phyloP scores from a whole-genome alignment of 2,888 invertebrate species.

The Chromoteleia sp. region DNA sequence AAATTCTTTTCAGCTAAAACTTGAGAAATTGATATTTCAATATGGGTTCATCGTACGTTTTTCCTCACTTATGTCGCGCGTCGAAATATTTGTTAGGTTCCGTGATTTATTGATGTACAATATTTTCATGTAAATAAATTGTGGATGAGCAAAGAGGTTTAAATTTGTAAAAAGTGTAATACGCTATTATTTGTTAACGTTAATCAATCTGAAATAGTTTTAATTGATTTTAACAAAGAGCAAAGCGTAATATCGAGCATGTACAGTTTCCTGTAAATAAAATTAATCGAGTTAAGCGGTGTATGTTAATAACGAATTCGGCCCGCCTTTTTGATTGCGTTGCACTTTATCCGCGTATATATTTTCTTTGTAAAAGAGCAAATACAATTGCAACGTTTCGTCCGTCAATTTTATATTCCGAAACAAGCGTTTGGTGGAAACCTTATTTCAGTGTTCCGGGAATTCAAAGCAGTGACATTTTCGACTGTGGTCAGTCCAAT shows the following conservation, averaged over 20 bases:
- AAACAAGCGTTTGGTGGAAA: conserved; percentile 42
- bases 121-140: no score
- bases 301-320: no score
- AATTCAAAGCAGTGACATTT: conserved; percentile 59
- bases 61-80: conserved; percentile 5
- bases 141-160: no score
- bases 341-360: not conserved
- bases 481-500: conserved; percentile 55
- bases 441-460: conserved; percentile 45
- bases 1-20: conserved; percentile 50
- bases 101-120: not conserved
- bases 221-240: no score
- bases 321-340: not conserved
- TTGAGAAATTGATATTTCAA: conserved; percentile 58
- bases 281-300: no score
- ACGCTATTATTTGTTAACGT: no score
- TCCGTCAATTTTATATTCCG: conserved; percentile 35
- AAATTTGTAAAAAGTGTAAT: no score
- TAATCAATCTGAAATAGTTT: no score
- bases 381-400: conserved; percentile 32
- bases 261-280: no score
- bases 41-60: conserved; percentile 26
- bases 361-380: conserved; percentile 12
- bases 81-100: not conserved
- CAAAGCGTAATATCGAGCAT: no score